phyloP scores from a whole-genome alignment of 23 tunicate species.

The Corella eumyota region DNA sequence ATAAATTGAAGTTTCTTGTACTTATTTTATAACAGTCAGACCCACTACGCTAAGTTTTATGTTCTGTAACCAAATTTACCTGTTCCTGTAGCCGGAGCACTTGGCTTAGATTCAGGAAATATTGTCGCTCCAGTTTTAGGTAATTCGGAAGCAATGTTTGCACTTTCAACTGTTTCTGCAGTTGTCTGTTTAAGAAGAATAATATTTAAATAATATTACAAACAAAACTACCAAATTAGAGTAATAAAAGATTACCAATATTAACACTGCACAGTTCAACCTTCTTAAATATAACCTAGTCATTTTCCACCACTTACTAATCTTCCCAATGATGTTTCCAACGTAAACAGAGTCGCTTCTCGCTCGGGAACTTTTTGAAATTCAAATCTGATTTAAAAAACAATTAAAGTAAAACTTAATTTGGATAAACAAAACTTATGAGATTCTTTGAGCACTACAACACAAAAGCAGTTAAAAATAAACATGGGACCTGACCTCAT shows the following conservation, averaged over 20 bases:
- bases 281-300: neutral
- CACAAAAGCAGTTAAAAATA: neutral
- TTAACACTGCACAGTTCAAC: neutral
- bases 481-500: no score
- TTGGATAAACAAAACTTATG: neutral
- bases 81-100: no score
- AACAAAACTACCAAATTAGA: neutral
- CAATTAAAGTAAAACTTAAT: neutral
- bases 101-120: no score
- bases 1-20: no score
- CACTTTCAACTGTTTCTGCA: no score
- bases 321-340: conserved; percentile 83
- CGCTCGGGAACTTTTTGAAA: conserved; percentile 80
- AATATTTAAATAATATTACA: neutral
- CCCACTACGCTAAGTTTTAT: no score
- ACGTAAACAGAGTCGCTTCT: conserved; percentile 48
- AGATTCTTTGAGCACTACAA: neutral
- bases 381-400: no score
- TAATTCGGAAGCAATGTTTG: no score
- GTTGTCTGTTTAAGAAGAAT: no score
- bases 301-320: conserved; percentile 38
- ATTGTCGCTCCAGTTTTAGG: no score
- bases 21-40: no score
- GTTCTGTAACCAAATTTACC: no score
- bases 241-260: neutral